Evolutionary conservation across 2,797 vertebrate species (phyloP).

Genomic region (Tapera naevia): DNA sequence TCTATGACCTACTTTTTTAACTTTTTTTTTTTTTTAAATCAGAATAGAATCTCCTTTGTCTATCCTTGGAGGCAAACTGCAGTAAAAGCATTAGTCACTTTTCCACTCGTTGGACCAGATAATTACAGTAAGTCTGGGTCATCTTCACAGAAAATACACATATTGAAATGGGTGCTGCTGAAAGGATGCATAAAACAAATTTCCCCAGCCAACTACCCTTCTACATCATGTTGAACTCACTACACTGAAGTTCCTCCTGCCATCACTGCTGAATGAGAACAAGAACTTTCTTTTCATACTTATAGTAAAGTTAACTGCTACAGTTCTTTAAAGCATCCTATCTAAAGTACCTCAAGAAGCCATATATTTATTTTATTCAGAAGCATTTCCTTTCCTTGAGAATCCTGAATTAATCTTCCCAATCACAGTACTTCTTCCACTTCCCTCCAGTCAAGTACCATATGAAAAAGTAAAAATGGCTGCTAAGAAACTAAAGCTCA

Average conservation of each 20-base stretch:
- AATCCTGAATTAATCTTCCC: neutral
- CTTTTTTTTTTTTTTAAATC: neutral
- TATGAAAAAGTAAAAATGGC: neutral
- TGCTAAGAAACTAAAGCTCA: neutral
- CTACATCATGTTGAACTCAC: neutral
- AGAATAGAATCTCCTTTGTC: slow-evolving; percentile 7
- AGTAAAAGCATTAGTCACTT: slow-evolving; percentile 24
- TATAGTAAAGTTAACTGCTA: neutral
- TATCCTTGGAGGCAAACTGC: neutral
- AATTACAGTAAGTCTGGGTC: slow-evolving; percentile 8
- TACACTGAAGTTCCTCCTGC: neutral
- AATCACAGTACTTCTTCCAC: neutral
- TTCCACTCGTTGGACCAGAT: neutral
- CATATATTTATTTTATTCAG: fast-evolving
- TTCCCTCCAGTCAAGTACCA: neutral
- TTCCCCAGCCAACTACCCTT: neutral
- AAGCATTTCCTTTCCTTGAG: neutral
- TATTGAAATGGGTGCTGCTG: neutral
- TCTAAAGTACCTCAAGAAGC: neutral
- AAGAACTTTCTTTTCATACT: neutral
- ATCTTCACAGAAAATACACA: neutral
- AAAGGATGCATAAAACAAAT: neutral
- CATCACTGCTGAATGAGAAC: neutral
- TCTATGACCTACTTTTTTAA: slow-evolving; percentile 15
- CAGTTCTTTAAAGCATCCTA: neutral